Conservation (phyloP, 1,140 invertebrate genomes). For the Amyelois transitella region DNA sequence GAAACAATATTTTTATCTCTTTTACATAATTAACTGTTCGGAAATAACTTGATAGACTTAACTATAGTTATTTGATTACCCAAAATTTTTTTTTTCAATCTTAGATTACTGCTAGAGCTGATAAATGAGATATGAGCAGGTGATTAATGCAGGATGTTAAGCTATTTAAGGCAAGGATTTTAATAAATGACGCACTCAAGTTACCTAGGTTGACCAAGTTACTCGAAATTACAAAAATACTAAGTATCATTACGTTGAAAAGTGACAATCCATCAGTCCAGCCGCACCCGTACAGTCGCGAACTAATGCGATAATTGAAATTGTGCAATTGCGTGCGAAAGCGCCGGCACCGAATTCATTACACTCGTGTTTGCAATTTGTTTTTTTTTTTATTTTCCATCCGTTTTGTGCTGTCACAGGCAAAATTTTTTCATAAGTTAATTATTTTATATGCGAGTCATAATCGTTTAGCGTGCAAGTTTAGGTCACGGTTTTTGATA, state of each 20-base stretch:
- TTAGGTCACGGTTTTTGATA: no score
- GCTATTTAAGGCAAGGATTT: no score
- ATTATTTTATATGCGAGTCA: neutral
- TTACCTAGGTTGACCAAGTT: no score
- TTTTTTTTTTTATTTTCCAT: slow-evolving; percentile 39
- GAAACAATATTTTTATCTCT: no score
- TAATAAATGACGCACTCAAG: no score
- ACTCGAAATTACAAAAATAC: neutral
- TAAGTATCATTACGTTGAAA: neutral
- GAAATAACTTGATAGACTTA: no score
- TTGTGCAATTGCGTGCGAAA: slow-evolving; percentile 72
- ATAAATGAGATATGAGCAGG: no score
- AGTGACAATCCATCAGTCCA: neutral
- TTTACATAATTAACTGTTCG: no score
- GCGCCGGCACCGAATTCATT: slow-evolving; percentile 61
- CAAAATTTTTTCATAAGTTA: slow-evolving; percentile 1
- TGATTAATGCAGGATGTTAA: no score
- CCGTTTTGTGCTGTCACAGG: slow-evolving; percentile 7
- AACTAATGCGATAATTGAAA: slow-evolving; percentile 72
- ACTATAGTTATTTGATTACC: no score
- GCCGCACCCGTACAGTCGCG: slow-evolving; percentile 9
- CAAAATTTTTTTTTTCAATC: no score
- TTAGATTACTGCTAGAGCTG: no score
- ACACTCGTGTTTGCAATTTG: slow-evolving; percentile 46
- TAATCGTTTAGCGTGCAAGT: neutral